Evolutionary conservation across 2,888 invertebrate genomes (phyloP), one percentile per base, ranked within the genome.

Genomic region (Chaetoderma sp.): DNA sequence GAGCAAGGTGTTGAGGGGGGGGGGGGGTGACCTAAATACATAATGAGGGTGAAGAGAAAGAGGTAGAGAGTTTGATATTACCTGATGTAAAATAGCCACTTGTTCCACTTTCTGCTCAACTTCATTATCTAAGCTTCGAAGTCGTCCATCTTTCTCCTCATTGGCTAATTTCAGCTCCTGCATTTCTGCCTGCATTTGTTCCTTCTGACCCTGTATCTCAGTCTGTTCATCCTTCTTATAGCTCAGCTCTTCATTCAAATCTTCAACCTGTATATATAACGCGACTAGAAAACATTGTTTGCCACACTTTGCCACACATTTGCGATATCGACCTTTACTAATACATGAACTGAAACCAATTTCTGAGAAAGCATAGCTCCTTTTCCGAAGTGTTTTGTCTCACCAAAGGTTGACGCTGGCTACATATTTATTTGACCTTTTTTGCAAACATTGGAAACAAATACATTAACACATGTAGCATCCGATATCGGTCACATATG

Each of bases 111-210:
- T 93, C 57, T 80, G 77, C 52, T 82, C 80, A 10, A 80, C 60
- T 52, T 80, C 79, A 33, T 69, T 62, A 61, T 82, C 82, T 6
- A 79, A 69, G 18, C 78, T 74, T 18, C 71, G 61, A 39, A 79
- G 77, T 71, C 68, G 60, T 13, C 89, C 88, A 81, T 93, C 92
- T 0, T 94, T 86, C 81, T 94, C 93, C 0, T 88, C 88, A 82
- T 77, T 70, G 32, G 71, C 76, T 44, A 79, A 63, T 18, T 79
- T 78, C 56, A 74, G 75, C 62, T 79, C 79, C 83, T 92, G 91
- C 1, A 93, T 86, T 71, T 94, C 93, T 1, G 89, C 88, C 83
- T 94, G 93, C 0, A 91, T 86, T 59, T 91, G 89, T 1, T 90
- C 89, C 73, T 91, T 91, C 68, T 90, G 90, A 0, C 88, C 84